These are phyloP conservation scores for Hypomesus transpacificus DNA, from an alignment of 2,113 vertebrate genomes.

Conservation along the genomic window DNA sequence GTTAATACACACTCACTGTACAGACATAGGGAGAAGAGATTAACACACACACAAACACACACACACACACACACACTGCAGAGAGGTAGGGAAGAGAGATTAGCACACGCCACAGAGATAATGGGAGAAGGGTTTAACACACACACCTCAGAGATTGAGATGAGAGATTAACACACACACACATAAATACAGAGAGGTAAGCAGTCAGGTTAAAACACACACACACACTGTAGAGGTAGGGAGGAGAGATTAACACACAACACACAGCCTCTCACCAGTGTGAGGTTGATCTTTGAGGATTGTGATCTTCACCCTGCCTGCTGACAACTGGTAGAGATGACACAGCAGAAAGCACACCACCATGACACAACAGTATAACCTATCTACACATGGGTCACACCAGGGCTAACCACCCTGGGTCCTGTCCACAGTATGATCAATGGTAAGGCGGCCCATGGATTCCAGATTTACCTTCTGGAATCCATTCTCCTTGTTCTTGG, in stretches of 20 bases:
- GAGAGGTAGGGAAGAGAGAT: background rate
- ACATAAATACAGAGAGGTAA: background rate
- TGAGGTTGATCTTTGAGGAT: constrained; percentile 75
- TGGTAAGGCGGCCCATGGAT: background rate
- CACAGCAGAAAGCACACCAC: constrained; percentile 24
- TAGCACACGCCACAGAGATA: background rate
- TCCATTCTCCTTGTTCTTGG: constrained; percentile 64
- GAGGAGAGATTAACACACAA: too few species aligned
- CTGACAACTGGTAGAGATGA: constrained; percentile 68
- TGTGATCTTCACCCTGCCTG: constrained; percentile 81
- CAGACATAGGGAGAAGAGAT: background rate
- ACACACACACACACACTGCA: too few species aligned
- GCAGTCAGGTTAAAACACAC: background rate
- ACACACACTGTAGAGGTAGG: background rate
- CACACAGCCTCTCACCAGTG: constrained; percentile 47
- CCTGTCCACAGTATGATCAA: background rate
- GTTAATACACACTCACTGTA: too few species aligned
- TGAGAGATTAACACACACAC: background rate
- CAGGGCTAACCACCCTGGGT: background rate
- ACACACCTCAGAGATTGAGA: background rate
- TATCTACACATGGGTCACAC: background rate
- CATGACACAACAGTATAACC: background rate
- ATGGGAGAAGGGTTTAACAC: background rate
- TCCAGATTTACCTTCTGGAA: constrained; percentile 70
- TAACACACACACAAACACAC: background rate